Evolutionary conservation across 2,113 vertebrate genomes (phyloP), one percentile per base, ranked within the genome.

Genomic region (Cricetomys ansorgei): DNA sequence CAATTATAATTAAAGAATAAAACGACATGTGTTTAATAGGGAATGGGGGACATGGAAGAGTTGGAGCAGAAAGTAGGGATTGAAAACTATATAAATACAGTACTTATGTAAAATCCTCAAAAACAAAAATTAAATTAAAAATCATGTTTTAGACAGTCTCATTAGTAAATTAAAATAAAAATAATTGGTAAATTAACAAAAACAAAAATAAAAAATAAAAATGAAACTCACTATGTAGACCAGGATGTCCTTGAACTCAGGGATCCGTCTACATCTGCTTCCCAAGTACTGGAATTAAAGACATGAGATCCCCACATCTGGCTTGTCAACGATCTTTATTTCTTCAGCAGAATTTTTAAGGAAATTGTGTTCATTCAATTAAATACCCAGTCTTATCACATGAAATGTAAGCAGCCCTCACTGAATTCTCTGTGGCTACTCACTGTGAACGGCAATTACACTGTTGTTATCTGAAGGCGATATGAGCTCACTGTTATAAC

Each of bases 191-290:
- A 91, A 81, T 90, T 67, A 43, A 55, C 27, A 77, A 87, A 40
- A 73, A 86, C 75, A 34, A 83, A 93, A 91, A n/a, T n/a, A n/a
- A n/a, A n/a, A n/a, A n/a, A n/a, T 87, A 87, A 70, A 40, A 89
- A 92, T 50, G 23, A 37, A 70, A 70, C 15, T 70, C 67, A 70
- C 15, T 69, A 17, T 31, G 34, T 2, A 37, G 15, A 69, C 15
- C 34, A 69, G 67, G 34, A 37, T 34, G 13, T 13, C 31, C 65
- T 43, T 73, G 21, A 43, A 73, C 40, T 73, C 34, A 25, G 19
- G 5, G 16, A 43, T 73, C 9, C 23, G 21, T 25, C 21, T 43
- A 40, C n/a, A n/a, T 25, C 21, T 73, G 70, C n/a, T 73, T 73
- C 70, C 21, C 15, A 34, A 37, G 6, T 37, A 5, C 67, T n/a